Evolutionary conservation across 1,140 invertebrate species (phyloP).

Genomic region (Atta texana): DNA sequence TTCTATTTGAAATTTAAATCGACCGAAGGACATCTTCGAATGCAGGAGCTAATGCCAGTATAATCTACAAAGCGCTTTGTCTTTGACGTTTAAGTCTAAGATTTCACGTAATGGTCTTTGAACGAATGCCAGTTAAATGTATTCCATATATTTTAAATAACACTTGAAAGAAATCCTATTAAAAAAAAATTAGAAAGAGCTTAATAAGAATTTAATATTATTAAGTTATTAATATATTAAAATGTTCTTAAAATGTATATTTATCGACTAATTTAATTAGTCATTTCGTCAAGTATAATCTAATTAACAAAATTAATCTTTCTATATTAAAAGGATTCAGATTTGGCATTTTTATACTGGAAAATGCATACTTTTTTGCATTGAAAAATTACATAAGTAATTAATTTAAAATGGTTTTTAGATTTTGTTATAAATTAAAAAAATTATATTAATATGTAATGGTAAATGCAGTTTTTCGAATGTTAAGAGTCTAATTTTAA

Average conservation of each 20-base stretch:
- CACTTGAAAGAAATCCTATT: background rate
- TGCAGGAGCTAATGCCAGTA: slow-evolving; percentile 6
- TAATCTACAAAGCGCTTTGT: slow-evolving; percentile 44
- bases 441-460: background rate
- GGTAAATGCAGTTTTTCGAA: background rate
- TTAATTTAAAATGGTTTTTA: background rate
- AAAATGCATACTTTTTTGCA: too few relatives aligned
- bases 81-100: slow-evolving; percentile 44
- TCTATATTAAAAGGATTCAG: background rate
- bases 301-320: background rate
- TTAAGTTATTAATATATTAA: background rate
- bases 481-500: slow-evolving; percentile 6
- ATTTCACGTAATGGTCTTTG: slow-evolving; percentile 5
- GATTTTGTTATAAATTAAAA: background rate
- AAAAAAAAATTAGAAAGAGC: background rate
- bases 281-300: background rate
- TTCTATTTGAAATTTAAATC: slow-evolving; percentile 61
- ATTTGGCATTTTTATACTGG: background rate
- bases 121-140: background rate
- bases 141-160: background rate
- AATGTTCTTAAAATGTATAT: background rate
- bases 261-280: too few relatives aligned
- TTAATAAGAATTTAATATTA: background rate
- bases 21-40: slow-evolving; percentile 15
- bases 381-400: background rate